Base-by-base conservation (phyloP, 2,113 vertebrate genomes). In the Tamias sibiricus region DNA sequence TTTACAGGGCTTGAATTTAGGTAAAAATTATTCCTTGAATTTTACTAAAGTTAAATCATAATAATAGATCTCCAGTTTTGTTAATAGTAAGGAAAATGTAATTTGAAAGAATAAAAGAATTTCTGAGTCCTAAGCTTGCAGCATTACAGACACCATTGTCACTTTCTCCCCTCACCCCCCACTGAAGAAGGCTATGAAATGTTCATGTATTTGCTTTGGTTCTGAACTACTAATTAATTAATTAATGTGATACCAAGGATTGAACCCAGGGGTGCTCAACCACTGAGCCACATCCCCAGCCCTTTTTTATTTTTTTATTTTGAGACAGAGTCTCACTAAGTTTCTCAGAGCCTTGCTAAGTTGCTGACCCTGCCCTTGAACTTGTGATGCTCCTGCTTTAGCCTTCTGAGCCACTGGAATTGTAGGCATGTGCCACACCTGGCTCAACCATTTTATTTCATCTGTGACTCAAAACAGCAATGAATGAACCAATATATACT, bases 41-140 rank as follows among this genome's bases (percentile, higher is more conserved):
- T 87, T 96, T 91, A 80, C 35, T 59, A 49, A 68, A 74, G n/a
- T 91, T 93, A 80, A 81, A 54, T 91, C 52, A 13, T 47, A 62
- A 19, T 62, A 88, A 91, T 76, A 54, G 30, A 32, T 49, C 77
- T 59, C 75, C 10, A 44, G 77, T n/a, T 71, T 93, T 79, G 19
- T 80, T 90, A 87, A 35, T 66, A 52, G 54, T 74, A 20, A 85
- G 40, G 40, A 75, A 19, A 93, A 71, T 44, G 68, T 90, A 57
- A 91, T 62, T 35, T 69, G 47, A 75, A 95, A 86, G 40, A 77
- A 89, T 57, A 76, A 32, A 88, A 88, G 32, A 75, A 52, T 68
- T 81, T 92, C 49, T 71, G 66, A 42, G 81, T 85, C 26, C 49
- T 57, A 32, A 85, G 35, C 57, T 91, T 19, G 49, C 8, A 35